These are phyloP conservation scores for Plebejus anna DNA, from an alignment of 2,888 invertebrate genomes.

Conservation along the genomic window DNA sequence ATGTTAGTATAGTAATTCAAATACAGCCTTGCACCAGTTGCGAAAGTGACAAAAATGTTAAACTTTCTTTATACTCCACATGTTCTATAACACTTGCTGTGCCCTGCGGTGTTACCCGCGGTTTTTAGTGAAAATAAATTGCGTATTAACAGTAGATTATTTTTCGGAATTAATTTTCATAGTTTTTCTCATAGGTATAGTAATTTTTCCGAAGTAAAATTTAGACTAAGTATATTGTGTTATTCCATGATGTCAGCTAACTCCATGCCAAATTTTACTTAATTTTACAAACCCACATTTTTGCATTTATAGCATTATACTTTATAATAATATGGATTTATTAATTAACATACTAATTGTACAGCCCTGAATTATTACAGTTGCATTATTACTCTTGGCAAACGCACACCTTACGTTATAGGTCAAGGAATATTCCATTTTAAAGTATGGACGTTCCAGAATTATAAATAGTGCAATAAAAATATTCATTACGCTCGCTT, in stretches of 20 bases:
- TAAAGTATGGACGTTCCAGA: slow-evolving; percentile 24
- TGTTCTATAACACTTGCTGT: no score
- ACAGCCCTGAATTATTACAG: slow-evolving; percentile 16
- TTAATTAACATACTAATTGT: not conserved
- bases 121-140: no score
- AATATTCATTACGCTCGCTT: slow-evolving; percentile 2
- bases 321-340: not conserved
- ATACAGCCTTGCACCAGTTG: not conserved
- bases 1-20: not conserved
- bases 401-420: slow-evolving; percentile 22
- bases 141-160: no score
- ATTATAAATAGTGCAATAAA: slow-evolving; percentile 15
- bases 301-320: not conserved
- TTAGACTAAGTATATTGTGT: no score
- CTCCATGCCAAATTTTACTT: no score
- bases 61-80: not conserved
- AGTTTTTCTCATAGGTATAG: no score
- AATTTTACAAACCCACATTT: no score
- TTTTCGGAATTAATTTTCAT: no score
- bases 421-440: slow-evolving; percentile 31
- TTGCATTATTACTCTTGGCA: slow-evolving; percentile 26
- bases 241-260: no score
- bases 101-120: no score
- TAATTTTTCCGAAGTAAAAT: no score
- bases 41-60: not conserved